Conservation (phyloP, 2,113 vertebrate species). For the Salminus brasiliensis region DNA sequence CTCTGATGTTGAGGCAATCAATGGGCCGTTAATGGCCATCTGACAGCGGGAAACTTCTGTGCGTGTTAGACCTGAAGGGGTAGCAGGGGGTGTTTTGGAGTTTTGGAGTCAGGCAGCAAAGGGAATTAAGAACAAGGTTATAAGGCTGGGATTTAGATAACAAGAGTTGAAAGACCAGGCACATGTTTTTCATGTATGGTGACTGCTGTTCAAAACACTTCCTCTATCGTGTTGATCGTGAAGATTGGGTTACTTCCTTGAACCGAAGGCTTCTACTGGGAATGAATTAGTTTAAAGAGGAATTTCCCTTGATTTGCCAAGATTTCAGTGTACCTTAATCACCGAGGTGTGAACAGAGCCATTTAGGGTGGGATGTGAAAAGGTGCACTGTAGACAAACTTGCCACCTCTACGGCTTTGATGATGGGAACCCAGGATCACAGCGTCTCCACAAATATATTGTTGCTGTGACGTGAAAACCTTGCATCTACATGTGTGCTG, state of each 20-base stretch:
- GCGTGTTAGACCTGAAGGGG: neutral
- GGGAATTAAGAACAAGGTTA: neutral
- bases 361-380: neutral
- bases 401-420: neutral
- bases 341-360: neutral
- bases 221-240: neutral
- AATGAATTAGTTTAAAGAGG: neutral
- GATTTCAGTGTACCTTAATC: neutral
- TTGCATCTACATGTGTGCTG: neutral
- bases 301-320: too few relatives aligned
- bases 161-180: neutral
- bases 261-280: neutral
- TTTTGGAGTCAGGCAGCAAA: neutral
- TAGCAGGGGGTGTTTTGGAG: neutral
- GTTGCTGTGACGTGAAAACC: too few relatives aligned
- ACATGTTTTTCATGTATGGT: neutral
- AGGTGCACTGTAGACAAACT: too few relatives aligned
- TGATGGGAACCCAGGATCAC: neutral
- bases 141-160: neutral
- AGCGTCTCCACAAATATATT: neutral
- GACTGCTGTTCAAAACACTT: neutral
- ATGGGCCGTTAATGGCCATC: neutral
- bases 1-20: neutral
- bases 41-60: neutral
- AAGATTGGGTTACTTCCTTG: neutral